A percentile compares a stretch with the other conserved stretches of the same genome.
These are phyloP conservation scores for Callosobruchus maculatus DNA, from an alignment of 2,888 invertebrate genomes.

Conservation along the genomic window DNA sequence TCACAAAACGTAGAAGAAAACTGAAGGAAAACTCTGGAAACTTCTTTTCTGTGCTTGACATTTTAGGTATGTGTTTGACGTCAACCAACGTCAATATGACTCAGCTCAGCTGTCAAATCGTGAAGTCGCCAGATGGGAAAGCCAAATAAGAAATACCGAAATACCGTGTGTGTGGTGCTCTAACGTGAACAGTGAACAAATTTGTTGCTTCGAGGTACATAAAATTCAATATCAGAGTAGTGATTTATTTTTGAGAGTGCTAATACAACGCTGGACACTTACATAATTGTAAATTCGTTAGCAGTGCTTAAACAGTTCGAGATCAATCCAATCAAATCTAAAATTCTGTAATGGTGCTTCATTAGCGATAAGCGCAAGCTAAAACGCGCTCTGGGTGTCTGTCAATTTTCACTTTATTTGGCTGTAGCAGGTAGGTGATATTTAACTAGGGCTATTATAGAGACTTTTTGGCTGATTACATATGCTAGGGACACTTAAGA, in stretches of 20 bases:
- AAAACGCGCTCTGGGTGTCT: background rate
- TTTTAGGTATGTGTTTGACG: background rate
- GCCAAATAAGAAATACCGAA: background rate
- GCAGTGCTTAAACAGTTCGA: background rate
- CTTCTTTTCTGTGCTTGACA: background rate
- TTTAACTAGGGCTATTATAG: background rate
- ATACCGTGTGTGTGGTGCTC: background rate
- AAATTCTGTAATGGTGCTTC: background rate
- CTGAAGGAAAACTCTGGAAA: background rate
- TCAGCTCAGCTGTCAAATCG: background rate
- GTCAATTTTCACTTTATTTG: background rate
- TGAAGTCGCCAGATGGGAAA: too few species aligned
- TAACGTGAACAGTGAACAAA: background rate
- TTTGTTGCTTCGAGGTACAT: background rate
- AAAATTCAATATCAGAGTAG: background rate
- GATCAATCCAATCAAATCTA: background rate
- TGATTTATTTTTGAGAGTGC: background rate
- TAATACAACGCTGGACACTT: background rate
- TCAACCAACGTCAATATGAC: background rate
- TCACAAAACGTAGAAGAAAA: too few species aligned
- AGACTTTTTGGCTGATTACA: background rate
- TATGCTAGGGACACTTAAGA: background rate
- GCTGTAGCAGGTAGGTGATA: background rate
- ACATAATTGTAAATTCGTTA: background rate
- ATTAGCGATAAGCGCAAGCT: background rate